Evolutionary conservation across 2,113 vertebrate species (phyloP).

Genomic region (Paradisaea rubra): DNA sequence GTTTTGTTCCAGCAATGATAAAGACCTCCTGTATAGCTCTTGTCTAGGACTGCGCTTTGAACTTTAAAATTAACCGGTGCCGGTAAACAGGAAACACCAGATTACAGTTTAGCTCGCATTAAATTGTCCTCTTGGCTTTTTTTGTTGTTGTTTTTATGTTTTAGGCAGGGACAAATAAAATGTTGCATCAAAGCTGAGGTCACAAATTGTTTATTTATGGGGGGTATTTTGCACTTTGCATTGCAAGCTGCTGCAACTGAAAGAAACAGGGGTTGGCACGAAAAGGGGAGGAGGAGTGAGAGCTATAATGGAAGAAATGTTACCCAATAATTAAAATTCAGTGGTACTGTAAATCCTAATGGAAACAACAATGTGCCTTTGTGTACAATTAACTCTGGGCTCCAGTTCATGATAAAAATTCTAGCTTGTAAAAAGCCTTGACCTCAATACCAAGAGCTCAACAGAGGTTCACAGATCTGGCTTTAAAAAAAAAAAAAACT

Average conservation of each 20-base stretch:
- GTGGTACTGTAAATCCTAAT: slow-evolving; percentile 63
- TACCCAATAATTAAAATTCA: slow-evolving; percentile 70
- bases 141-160: background rate
- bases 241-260: background rate
- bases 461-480: slow-evolving; percentile 58
- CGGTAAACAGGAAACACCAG: slow-evolving; percentile 31
- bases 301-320: slow-evolving; percentile 56
- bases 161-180: background rate
- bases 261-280: slow-evolving; percentile 21
- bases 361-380: slow-evolving; percentile 69
- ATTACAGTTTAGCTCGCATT: background rate
- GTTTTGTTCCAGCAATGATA: slow-evolving; percentile 22
- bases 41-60: background rate
- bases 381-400: slow-evolving; percentile 69
- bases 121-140: background rate
- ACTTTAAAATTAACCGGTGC: background rate
- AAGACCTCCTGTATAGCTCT: slow-evolving; percentile 47
- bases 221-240: background rate
- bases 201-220: slow-evolving; percentile 18
- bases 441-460: slow-evolving; percentile 63
- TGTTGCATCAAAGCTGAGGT: background rate
- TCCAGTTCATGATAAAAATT: slow-evolving; percentile 65
- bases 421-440: slow-evolving; percentile 65
- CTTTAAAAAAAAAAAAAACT: background rate
- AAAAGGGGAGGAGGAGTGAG: slow-evolving; percentile 25